Percentiles rank a stretch among this genome's conserved stretches.
phyloP scores from a whole-genome alignment of 2,888 invertebrate genomes.

The Drosophila paranaensis region DNA sequence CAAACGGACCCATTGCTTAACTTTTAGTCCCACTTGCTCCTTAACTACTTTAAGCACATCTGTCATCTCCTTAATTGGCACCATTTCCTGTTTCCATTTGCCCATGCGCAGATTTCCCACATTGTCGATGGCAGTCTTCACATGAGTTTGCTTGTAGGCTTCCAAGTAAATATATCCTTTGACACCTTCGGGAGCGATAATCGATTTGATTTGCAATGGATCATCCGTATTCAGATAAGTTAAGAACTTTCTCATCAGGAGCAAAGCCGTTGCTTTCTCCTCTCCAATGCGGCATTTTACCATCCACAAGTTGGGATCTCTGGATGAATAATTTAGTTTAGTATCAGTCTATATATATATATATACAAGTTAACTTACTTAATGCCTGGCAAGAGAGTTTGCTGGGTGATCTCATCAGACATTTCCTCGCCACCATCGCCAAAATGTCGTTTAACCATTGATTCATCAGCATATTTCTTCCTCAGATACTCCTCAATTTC shows the following conservation, averaged over 20 bases:
- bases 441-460: constrained; percentile 93
- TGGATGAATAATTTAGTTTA: constrained; percentile 20
- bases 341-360: background rate
- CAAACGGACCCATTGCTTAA: constrained; percentile 98
- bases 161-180: constrained; percentile 99
- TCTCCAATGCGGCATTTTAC: constrained; percentile 99
- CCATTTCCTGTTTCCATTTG: constrained; percentile 98
- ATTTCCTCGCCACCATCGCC: constrained; percentile 98
- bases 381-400: constrained; percentile 97
- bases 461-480: constrained; percentile 97
- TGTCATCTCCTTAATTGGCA: constrained; percentile 99
- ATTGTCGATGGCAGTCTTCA: constrained; percentile 97
- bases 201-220: constrained; percentile 97
- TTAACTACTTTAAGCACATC: constrained; percentile 98
- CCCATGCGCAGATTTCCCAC: constrained; percentile 96
- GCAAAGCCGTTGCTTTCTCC: constrained; percentile 96
- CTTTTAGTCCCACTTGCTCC: constrained; percentile 96
- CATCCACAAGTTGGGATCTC: constrained; percentile 99
- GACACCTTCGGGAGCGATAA: constrained; percentile 98
- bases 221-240: constrained; percentile 94
- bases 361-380: constrained; percentile 87
- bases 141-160: constrained; percentile 99
- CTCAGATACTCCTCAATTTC: constrained; percentile 98
- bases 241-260: constrained; percentile 98
- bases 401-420: constrained; percentile 99